Evolutionary conservation across 2,113 vertebrate genomes (phyloP), one percentile per base, ranked within the genome.

Genomic region (Hemicordylus capensis): DNA sequence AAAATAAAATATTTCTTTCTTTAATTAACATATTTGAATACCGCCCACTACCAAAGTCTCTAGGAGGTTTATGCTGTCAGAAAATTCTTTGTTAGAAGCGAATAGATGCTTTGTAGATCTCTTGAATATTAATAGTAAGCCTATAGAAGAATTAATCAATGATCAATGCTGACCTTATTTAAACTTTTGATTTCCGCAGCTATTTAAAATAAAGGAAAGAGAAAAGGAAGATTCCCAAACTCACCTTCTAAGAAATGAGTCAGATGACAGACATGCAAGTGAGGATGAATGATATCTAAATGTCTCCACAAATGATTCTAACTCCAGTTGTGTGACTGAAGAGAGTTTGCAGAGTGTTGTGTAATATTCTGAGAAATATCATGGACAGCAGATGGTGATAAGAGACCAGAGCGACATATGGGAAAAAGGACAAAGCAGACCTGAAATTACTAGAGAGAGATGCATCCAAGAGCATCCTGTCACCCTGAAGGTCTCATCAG

Each of bases 311-410:
- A 76, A 75, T 88, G 81, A 89, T 84, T 87, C 78, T 75, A 87
- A 86, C 64, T 74, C 87, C 72, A 56, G 7, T 63, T 83, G 79
- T 83, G 42, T 64, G 83, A 88, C 85, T 82, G 80, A 91, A 88
- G 70, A 87, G 42, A 19, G 59, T 81, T 92, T 94, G 88, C 92
- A 89, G 48, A 10, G 74, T 91, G 51, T 83, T 93, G 76, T 84
- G 90, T 76, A 94, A 91, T 26, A 73, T 37, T 79, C 79, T n/a
- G 75, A 64, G 81, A 34, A 88, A 90, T 85, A 76, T 15, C 81
- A 76, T 90, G 82, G 80, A 69, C 72, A 88, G 66, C 1, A 1
- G 66, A 91, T 1, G 54, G 67, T 66, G 74, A 79, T 39, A 73
- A 31, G 90, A 82, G 80, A 10, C 19, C 90, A 81, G 37, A 86